These are phyloP conservation scores for Mimumesa dahlbomi DNA, from an alignment of 2,888 invertebrate genomes.

Conservation along the genomic window DNA sequence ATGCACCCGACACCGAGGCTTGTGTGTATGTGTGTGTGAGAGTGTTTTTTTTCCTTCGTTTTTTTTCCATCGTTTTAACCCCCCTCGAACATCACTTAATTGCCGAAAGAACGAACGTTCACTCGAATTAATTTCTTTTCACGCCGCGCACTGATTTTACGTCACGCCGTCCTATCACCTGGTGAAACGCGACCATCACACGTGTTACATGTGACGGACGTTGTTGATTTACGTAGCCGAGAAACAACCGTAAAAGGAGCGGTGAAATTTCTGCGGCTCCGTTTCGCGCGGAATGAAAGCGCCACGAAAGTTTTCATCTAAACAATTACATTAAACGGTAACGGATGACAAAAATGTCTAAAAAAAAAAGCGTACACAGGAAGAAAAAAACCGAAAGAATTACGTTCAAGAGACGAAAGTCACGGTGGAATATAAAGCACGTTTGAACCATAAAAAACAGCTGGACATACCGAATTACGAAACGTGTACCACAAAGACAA, in stretches of 20 bases:
- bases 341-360: neutral
- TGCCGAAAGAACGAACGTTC: constrained; percentile 13
- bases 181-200: constrained; percentile 27
- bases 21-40: too few species aligned
- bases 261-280: constrained; percentile 41
- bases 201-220: constrained; percentile 47
- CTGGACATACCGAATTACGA: constrained; percentile 31
- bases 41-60: neutral
- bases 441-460: constrained; percentile 25
- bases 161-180: neutral
- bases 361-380: neutral
- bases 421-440: constrained; percentile 34
- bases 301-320: constrained; percentile 40
- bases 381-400: constrained; percentile 10
- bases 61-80: neutral
- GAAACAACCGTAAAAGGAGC: constrained; percentile 38
- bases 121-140: constrained; percentile 39
- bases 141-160: constrained; percentile 22
- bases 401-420: constrained; percentile 20
- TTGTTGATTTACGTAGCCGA: constrained; percentile 23
- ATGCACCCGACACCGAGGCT: constrained; percentile 18
- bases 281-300: constrained; percentile 42
- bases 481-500: constrained; percentile 17
- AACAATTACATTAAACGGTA: neutral
- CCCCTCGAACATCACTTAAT: constrained; percentile 20